Evolutionary conservation across 2,888 invertebrate species (phyloP).

Genomic region (Thera obeliscata): DNA sequence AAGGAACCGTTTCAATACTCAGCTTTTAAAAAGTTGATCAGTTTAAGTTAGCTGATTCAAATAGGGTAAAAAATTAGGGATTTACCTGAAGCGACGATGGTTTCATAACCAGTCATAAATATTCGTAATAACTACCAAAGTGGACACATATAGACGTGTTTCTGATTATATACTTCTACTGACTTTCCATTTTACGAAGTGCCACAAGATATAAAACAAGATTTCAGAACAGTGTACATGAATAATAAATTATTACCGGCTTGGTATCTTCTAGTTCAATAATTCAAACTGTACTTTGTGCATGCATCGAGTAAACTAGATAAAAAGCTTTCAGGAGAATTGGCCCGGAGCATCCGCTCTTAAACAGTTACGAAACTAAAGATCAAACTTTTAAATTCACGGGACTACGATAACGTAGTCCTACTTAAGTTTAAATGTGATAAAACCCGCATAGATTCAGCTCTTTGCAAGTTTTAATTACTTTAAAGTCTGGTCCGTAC

Average conservation of each 20-base stretch:
- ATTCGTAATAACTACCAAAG: too few species aligned
- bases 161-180: too few species aligned
- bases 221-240: too few species aligned
- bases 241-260: too few species aligned
- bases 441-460: conserved; percentile 43
- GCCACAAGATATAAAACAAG: too few species aligned
- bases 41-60: conserved; percentile 4
- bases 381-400: conserved; percentile 33
- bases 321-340: conserved; percentile 17
- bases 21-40: conserved; percentile 25
- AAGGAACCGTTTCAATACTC: conserved; percentile 20
- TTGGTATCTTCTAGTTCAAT: neutral
- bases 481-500: conserved; percentile 47
- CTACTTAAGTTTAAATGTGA: conserved; percentile 32
- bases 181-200: too few species aligned
- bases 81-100: neutral
- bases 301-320: neutral
- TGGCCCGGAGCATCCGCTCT: conserved; percentile 6
- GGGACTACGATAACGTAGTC: conserved; percentile 31
- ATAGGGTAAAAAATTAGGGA: neutral
- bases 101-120: too few species aligned
- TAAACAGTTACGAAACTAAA: conserved; percentile 19
- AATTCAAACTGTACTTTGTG: neutral
- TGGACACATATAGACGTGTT: too few species aligned
- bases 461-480: conserved; percentile 64